A percentile compares a stretch with the other conserved stretches of the same genome.
These are phyloP conservation scores for Styela plicata DNA, from an alignment of 23 tunicate genomes.

Conservation along the genomic window DNA sequence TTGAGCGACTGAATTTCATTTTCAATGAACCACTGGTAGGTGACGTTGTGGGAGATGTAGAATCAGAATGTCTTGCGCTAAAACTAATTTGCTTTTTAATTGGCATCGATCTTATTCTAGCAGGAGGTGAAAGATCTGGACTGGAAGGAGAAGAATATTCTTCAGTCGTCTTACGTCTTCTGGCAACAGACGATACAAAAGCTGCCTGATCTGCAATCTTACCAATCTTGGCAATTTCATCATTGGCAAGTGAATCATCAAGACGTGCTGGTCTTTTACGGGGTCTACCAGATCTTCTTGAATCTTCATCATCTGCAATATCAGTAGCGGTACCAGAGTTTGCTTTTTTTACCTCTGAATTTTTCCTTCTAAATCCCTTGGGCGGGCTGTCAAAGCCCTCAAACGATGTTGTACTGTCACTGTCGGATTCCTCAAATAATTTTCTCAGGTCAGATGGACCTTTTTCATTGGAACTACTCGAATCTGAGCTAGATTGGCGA, in stretches of 20 bases:
- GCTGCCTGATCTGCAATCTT: slow-evolving; percentile 24
- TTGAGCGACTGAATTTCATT: slow-evolving; percentile 57
- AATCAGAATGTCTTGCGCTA: slow-evolving; percentile 39
- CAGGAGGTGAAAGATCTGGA: slow-evolving; percentile 24
- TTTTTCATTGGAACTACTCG: slow-evolving; percentile 30
- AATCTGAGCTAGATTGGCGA: neutral
- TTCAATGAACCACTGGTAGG: slow-evolving; percentile 43
- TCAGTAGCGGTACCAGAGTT: neutral
- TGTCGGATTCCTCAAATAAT: slow-evolving; percentile 67
- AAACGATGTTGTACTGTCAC: slow-evolving; percentile 63
- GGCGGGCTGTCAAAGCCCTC: slow-evolving; percentile 46
- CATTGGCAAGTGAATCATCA: slow-evolving; percentile 26
- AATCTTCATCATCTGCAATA: neutral
- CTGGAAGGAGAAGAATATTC: slow-evolving; percentile 12
- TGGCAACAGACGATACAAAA: slow-evolving; percentile 4
- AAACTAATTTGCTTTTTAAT: slow-evolving; percentile 66
- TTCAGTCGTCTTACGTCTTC: neutral
- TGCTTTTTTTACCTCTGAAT: neutral
- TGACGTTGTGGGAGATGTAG: slow-evolving; percentile 19
- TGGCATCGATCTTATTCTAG: slow-evolving; percentile 55
- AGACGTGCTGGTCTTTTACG: slow-evolving; percentile 39
- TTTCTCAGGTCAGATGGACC: slow-evolving; percentile 37
- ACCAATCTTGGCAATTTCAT: neutral
- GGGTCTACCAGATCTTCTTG: slow-evolving; percentile 21
- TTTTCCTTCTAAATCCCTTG: neutral